phyloP scores from a whole-genome alignment of 2,113 vertebrate genomes.

The Strix uralensis region DNA sequence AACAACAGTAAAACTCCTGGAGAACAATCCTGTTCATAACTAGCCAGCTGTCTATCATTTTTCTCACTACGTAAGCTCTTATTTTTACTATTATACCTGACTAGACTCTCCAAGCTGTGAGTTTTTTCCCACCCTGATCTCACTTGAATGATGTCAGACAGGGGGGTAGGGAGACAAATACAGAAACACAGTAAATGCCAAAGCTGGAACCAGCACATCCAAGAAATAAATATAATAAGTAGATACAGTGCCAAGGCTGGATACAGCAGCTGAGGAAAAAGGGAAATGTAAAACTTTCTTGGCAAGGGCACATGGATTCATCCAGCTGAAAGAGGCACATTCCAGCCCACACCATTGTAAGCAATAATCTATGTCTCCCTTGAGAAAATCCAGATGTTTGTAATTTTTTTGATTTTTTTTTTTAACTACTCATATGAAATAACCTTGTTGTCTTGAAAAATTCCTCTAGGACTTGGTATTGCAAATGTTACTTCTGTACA shows the following conservation, averaged over 20 bases:
- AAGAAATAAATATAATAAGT: constrained; percentile 55
- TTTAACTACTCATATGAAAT: constrained; percentile 21
- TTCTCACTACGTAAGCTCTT: neutral
- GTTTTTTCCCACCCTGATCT: constrained; percentile 33
- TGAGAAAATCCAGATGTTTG: constrained; percentile 66
- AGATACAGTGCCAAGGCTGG: constrained; percentile 50
- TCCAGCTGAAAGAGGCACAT: constrained; percentile 60
- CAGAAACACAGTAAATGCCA: constrained; percentile 25
- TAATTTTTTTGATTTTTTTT: constrained; percentile 40
- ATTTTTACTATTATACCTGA: constrained; percentile 45
- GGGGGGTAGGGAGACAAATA: neutral
- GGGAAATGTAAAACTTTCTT: constrained; percentile 67
- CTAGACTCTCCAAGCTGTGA: neutral
- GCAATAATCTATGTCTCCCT: constrained; percentile 45
- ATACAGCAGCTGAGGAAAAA: constrained; percentile 62
- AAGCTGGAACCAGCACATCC: constrained; percentile 9
- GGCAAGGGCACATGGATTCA: constrained; percentile 44
- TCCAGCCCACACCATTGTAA: constrained; percentile 45
- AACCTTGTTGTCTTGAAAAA: constrained; percentile 52
- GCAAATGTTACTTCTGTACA: constrained; percentile 57
- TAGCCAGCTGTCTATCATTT: neutral
- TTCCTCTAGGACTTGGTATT: constrained; percentile 27
- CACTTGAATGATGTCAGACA: constrained; percentile 39
- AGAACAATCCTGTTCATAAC: neutral
- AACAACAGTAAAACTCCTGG: neutral